Conservation (phyloP, 2,888 invertebrate genomes). For the Heteromyza rotundicornis region DNA sequence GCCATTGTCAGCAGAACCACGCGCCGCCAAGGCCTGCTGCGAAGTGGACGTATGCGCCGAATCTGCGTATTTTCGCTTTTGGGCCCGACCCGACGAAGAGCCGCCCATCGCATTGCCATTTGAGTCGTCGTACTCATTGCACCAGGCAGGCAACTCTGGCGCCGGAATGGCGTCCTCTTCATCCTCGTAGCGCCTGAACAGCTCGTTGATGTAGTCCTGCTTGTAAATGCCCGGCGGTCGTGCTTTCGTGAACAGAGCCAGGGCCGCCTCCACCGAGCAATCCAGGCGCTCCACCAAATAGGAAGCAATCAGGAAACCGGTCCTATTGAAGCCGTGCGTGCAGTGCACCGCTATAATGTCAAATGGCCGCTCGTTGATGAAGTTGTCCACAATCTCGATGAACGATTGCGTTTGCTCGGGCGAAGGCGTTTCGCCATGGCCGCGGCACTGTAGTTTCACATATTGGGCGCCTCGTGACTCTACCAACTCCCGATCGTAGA, state of each 20-base stretch:
- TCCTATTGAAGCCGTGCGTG: constrained; percentile 98
- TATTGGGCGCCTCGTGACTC: constrained; percentile 81
- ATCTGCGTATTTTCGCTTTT: constrained; percentile 45
- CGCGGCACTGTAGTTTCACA: constrained; percentile 86
- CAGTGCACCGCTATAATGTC: constrained; percentile 81
- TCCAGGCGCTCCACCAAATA: constrained; percentile 87
- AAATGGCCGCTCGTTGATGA: constrained; percentile 79
- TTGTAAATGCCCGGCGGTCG: constrained; percentile 98
- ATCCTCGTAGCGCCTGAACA: constrained; percentile 81
- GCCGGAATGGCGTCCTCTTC: constrained; percentile 74
- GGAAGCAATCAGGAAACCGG: constrained; percentile 92
- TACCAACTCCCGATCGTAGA: constrained; percentile 85
- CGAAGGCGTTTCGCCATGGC: constrained; percentile 92
- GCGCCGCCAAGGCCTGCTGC: constrained; percentile 38
- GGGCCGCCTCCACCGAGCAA: constrained; percentile 83
- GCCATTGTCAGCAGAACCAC: constrained; percentile 9
- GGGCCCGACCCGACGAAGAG: constrained; percentile 9
- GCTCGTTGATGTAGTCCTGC: constrained; percentile 88
- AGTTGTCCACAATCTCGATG: constrained; percentile 78
- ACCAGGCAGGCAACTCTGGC: constrained; percentile 88
- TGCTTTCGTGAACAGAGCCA: constrained; percentile 73
- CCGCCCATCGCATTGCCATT: constrained; percentile 62
- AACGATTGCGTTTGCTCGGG: constrained; percentile 84
- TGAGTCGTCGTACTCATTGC: constrained; percentile 66
- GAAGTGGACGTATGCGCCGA: constrained; percentile 32